These are phyloP conservation scores for Benitochromis conjunctus DNA, from an alignment of 2,113 vertebrate species.

Conservation along the genomic window DNA sequence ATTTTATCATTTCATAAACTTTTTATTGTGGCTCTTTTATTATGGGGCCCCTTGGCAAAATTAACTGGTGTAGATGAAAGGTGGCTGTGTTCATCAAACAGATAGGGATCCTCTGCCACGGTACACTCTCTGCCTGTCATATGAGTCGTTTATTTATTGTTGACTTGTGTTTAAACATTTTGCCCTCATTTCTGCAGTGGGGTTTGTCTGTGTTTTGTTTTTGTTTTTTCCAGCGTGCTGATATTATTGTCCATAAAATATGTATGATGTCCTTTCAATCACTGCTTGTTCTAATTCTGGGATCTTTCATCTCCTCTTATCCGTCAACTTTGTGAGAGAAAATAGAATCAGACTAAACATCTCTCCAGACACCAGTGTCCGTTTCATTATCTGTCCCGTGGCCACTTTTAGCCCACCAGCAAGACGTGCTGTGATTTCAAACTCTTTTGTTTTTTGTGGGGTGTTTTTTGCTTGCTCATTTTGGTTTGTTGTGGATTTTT, in stretches of 20 bases:
- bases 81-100: neutral
- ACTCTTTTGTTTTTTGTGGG: neutral
- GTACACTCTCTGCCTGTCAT: neutral
- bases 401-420: conserved; percentile 4
- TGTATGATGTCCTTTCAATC: neutral
- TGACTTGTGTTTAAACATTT: neutral
- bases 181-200: neutral
- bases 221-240: neutral
- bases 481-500: neutral
- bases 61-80: neutral
- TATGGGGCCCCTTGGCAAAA: neutral
- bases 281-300: conserved; percentile 14
- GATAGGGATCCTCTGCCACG: neutral
- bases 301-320: conserved; percentile 23
- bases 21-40: neutral
- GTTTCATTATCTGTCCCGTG: conserved; percentile 7
- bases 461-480: neutral
- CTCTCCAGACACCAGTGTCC: conserved; percentile 19
- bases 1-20: neutral
- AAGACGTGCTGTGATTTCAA: neutral
- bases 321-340: conserved; percentile 16
- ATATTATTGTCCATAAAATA: neutral
- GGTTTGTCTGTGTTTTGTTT: neutral
- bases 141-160: neutral
- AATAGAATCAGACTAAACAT: conserved; percentile 27